Evolutionary conservation across 2,888 invertebrate species (phyloP).

Genomic region (Drosophila algonquin): DNA sequence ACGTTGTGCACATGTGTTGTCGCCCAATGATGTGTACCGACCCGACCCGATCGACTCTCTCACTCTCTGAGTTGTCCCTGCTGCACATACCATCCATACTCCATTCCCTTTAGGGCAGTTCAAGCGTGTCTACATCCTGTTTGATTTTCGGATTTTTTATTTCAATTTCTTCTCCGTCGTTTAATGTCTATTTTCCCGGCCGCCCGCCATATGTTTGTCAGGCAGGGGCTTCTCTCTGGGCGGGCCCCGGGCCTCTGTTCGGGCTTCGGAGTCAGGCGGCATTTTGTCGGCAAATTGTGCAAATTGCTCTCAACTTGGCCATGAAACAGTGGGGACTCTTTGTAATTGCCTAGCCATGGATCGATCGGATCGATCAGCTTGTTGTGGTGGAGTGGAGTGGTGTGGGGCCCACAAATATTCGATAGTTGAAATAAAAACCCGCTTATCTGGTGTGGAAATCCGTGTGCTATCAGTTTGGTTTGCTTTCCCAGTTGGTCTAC

Average conservation of each 20-base stretch:
- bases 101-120: slow-evolving; percentile 35
- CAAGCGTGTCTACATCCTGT: slow-evolving; percentile 75
- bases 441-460: slow-evolving; percentile 59
- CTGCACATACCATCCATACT: slow-evolving; percentile 15
- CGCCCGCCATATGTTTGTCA: slow-evolving; percentile 51
- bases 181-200: slow-evolving; percentile 44
- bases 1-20: slow-evolving; percentile 73
- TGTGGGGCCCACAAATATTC: slow-evolving; percentile 15
- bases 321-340: slow-evolving; percentile 45
- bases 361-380: slow-evolving; percentile 3
- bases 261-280: slow-evolving; percentile 8
- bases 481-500: slow-evolving; percentile 43
- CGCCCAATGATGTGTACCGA: slow-evolving; percentile 16
- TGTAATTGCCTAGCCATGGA: slow-evolving; percentile 32
- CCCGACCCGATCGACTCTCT: slow-evolving; percentile 14
- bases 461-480: slow-evolving; percentile 42
- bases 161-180: slow-evolving; percentile 28
- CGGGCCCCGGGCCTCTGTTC: not conserved
- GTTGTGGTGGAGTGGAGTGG: not conserved
- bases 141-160: slow-evolving; percentile 60
- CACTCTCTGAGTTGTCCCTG: slow-evolving; percentile 1
- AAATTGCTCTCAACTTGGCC: slow-evolving; percentile 67
- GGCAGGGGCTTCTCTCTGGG: slow-evolving; percentile 9
- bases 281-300: slow-evolving; percentile 36
- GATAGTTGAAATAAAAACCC: slow-evolving; percentile 54